Conservation (phyloP, 2,797 vertebrate genomes). For the Aplochiton taeniatus region DNA sequence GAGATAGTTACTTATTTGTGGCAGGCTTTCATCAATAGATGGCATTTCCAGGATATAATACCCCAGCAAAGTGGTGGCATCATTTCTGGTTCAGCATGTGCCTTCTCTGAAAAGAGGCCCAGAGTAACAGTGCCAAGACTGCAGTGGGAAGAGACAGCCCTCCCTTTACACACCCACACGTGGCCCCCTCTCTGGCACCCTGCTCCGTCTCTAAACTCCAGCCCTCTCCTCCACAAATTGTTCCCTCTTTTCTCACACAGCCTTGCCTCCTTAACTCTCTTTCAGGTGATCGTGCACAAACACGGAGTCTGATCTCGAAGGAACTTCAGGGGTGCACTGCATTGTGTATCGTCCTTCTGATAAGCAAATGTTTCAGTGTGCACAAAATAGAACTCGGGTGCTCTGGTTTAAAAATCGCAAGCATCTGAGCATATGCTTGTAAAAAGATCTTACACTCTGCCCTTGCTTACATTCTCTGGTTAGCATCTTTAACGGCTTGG, state of each 20-base stretch:
- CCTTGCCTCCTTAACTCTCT: too few species aligned
- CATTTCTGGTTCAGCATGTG: constrained; percentile 50
- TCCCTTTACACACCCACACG: neutral
- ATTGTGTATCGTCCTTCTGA: too few species aligned
- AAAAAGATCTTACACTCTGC: neutral
- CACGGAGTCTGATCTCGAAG: too few species aligned
- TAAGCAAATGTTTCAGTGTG: too few species aligned
- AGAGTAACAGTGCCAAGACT: constrained; percentile 64
- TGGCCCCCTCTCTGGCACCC: constrained; percentile 12
- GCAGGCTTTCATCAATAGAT: neutral
- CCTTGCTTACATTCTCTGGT: constrained; percentile 6
- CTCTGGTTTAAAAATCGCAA: too few species aligned
- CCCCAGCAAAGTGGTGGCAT: constrained; percentile 42
- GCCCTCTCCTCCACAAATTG: neutral
- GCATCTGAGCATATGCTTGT: too few species aligned
- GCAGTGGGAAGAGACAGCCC: constrained; percentile 39
- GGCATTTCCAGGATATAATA: constrained; percentile 20
- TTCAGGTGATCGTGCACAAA: too few species aligned
- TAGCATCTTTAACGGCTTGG: constrained; percentile 11
- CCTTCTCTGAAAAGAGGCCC: constrained; percentile 56
- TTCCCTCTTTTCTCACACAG: neutral
- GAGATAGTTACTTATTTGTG: neutral
- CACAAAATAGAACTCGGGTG: too few species aligned
- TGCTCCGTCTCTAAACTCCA: neutral
- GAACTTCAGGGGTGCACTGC: too few species aligned